These are phyloP conservation scores for Theretra japonica DNA, from an alignment of 2,888 invertebrate genomes.

Conservation along the genomic window DNA sequence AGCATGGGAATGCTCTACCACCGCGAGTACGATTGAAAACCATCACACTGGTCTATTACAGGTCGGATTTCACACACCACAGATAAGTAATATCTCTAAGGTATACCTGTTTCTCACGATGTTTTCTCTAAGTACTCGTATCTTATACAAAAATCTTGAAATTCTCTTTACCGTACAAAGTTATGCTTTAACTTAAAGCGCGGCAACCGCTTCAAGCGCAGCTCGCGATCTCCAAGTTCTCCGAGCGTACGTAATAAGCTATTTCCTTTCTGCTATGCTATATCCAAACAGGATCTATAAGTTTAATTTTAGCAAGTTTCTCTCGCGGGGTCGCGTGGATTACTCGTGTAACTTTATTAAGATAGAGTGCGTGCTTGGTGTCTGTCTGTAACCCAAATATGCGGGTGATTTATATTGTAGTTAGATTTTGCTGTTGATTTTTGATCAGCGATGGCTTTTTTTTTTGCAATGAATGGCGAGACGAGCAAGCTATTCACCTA, in stretches of 20 bases:
- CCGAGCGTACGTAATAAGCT: constrained; percentile 22
- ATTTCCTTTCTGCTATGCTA: constrained; percentile 17
- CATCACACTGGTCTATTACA: too few relatives aligned
- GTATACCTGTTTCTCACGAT: too few relatives aligned
- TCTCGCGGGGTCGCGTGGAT: not conserved
- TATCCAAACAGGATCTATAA: constrained; percentile 13
- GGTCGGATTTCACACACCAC: too few relatives aligned
- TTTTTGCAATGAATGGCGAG: too few relatives aligned
- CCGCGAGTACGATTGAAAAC: too few relatives aligned
- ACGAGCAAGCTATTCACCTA: too few relatives aligned
- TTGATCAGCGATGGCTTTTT: too few relatives aligned
- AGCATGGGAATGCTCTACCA: too few relatives aligned
- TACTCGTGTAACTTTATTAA: not conserved
- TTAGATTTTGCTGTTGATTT: too few relatives aligned
- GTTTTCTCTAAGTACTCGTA: not conserved
- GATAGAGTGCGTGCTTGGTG: not conserved
- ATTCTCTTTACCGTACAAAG: not conserved
- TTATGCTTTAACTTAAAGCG: not conserved
- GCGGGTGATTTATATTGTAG: too few relatives aligned
- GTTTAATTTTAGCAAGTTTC: constrained; percentile 12
- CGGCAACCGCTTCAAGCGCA: constrained; percentile 1
- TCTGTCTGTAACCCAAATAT: too few relatives aligned
- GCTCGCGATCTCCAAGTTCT: constrained; percentile 15
- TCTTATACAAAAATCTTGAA: not conserved
- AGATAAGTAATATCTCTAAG: too few relatives aligned